These are phyloP conservation scores for Lydus trimaculatus DNA, from an alignment of 2,888 invertebrate species.

Conservation along the genomic window DNA sequence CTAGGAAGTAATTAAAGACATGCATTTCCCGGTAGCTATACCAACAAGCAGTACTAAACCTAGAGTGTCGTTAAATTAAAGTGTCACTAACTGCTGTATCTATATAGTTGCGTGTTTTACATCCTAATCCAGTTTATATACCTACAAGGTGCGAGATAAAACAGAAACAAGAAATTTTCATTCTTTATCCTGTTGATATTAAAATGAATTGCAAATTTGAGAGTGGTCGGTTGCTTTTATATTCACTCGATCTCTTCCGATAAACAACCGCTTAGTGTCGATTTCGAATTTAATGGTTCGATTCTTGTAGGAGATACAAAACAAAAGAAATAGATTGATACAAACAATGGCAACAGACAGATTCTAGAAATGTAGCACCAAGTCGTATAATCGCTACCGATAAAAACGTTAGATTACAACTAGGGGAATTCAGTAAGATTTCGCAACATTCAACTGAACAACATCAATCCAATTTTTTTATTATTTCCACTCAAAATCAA, in stretches of 20 bases:
- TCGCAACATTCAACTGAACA: too few species aligned
- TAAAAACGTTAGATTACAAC: not conserved
- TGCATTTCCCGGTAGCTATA: conserved; percentile 20
- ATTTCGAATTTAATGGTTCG: not conserved
- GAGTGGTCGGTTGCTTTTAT: not conserved
- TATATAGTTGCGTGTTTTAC: conserved; percentile 15
- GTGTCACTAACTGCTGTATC: conserved; percentile 32
- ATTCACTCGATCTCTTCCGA: too few species aligned
- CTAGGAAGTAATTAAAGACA: conserved; percentile 34
- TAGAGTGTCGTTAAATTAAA: conserved; percentile 37
- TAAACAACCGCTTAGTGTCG: too few species aligned
- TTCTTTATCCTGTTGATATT: too few species aligned
- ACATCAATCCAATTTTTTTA: not conserved
- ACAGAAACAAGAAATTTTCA: too few species aligned
- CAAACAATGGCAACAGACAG: too few species aligned
- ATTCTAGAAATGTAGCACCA: too few species aligned
- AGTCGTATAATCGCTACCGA: not conserved
- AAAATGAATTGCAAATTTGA: not conserved
- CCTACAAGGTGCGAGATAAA: too few species aligned
- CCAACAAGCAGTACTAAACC: not conserved
- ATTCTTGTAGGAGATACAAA: too few species aligned
- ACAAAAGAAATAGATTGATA: too few species aligned
- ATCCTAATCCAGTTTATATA: not conserved
- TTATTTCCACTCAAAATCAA: not conserved
- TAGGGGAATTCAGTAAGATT: not conserved